Conservation (phyloP, 2,888 invertebrate species). For the Stenchaetothrips biformis region DNA sequence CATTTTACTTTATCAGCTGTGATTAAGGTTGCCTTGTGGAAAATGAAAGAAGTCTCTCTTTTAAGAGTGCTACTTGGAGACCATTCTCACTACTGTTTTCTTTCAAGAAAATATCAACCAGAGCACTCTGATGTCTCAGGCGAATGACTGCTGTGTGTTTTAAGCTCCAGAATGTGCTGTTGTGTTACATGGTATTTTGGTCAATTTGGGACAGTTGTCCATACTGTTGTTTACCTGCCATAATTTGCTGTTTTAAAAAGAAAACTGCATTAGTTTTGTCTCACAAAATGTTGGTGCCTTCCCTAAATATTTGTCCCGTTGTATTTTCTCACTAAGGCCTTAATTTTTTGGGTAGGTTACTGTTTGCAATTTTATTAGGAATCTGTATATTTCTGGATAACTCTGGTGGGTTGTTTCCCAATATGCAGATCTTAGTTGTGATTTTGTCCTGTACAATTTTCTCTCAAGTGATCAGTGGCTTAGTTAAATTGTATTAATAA, state of each 20-base stretch:
- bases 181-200: neutral
- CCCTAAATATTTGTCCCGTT: too few species aligned
- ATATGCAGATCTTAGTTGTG: neutral
- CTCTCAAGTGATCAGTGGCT: neutral
- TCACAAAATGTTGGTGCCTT: neutral
- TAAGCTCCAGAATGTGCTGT: neutral
- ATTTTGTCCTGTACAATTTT: neutral
- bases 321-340: too few species aligned
- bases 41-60: neutral
- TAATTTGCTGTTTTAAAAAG: neutral
- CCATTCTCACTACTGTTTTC: neutral
- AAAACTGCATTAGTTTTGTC: neutral
- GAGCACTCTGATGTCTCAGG: neutral
- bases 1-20: conserved; percentile 14
- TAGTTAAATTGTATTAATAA: neutral
- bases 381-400: neutral
- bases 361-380: neutral
- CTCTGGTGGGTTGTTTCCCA: neutral
- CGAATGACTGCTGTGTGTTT: neutral
- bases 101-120: neutral
- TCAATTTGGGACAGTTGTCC: neutral
- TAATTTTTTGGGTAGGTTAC: neutral
- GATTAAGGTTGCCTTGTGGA: conserved; percentile 14
- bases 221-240: neutral
- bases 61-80: neutral